Base-by-base conservation (phyloP, 2,113 vertebrate genomes). In the Ceuthmochares aereus region DNA sequence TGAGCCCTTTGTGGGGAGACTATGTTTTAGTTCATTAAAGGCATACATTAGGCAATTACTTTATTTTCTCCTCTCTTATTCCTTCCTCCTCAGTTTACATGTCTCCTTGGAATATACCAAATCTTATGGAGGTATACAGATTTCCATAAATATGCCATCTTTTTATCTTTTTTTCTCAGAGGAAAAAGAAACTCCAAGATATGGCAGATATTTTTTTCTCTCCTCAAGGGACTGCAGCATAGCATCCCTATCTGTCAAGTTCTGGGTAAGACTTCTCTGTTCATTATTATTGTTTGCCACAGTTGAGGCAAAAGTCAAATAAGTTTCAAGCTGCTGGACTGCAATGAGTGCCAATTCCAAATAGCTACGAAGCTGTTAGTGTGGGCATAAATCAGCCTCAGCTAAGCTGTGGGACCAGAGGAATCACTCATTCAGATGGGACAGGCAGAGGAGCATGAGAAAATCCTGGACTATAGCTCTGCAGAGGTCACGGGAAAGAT, bases 11-110 rank as follows among this genome's bases (percentile, higher is more conserved):
- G 84, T 84, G 59, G 79, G 63, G 69, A 95, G 49, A 95, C 90
- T 69, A 76, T 81, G 94, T 96, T 97, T 97, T 98, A 97, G 95
- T 95, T 97, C 83, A 92, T 89, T 88, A 97, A 97, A 97, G 92
- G 66, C 26, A 55, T 97, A 64, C 69, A 75, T 97, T 81, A 96
- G 60, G 84, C 89, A 93, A 87, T 97, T 97, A 82, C 62, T 89
- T 83, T 97, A 93, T 82, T 77, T 95, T 58, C 36, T 63, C 0
- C 1, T 79, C 51, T 85, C 23, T 67, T n/a, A 52, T 89, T 91
- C 37, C 37, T 60, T 84, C 37, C 6, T 95, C n/a, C 43, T 95
- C 23, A 18, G 17, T 92, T 97, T 95, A 64, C 55, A 93, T 37
- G 11, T 76, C 78, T 95, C 66, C 30, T 86, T 84, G 63, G 26